Percentiles rank a stretch among this genome's conserved stretches.
These are phyloP conservation scores for Dreissena polymorpha DNA, from an alignment of 1,140 invertebrate species.

Conservation along the genomic window DNA sequence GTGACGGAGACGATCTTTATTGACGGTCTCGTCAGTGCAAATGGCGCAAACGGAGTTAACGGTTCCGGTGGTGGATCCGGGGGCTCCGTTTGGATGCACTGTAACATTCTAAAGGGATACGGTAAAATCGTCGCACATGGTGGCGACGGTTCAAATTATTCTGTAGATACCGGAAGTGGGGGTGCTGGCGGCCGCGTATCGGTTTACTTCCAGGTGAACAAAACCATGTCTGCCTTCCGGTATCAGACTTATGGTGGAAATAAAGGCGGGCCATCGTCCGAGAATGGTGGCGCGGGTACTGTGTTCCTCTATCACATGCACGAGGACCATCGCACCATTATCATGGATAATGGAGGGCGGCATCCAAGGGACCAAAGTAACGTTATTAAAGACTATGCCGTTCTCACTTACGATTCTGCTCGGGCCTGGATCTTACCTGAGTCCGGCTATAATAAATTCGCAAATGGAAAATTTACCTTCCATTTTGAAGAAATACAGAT, in stretches of 20 bases:
- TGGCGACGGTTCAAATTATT: constrained; percentile 59
- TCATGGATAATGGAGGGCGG: constrained; percentile 68
- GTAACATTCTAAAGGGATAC: constrained; percentile 68
- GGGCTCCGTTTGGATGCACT: constrained; percentile 73
- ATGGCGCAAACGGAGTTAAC: constrained; percentile 60
- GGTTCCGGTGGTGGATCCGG: constrained; percentile 68
- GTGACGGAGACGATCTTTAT: constrained; percentile 70
- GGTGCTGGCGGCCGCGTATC: constrained; percentile 71
- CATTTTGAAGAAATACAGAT: constrained; percentile 72
- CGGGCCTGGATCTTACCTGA: constrained; percentile 70
- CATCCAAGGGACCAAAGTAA: constrained; percentile 61
- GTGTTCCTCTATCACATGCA: constrained; percentile 71
- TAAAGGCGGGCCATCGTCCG: constrained; percentile 58
- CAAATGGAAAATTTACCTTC: constrained; percentile 62
- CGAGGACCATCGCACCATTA: constrained; percentile 68
- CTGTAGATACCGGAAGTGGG: constrained; percentile 63
- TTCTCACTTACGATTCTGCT: constrained; percentile 65
- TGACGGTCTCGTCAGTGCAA: constrained; percentile 70
- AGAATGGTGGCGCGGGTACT: constrained; percentile 71
- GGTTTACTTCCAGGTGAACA: constrained; percentile 68
- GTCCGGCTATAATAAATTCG: constrained; percentile 69
- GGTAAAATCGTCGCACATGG: constrained; percentile 70
- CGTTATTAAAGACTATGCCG: constrained; percentile 63
- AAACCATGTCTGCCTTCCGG: constrained; percentile 68
- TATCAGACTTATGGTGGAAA: constrained; percentile 66